These are phyloP conservation scores for Carduelis carduelis DNA, from an alignment of 2,797 vertebrate species.

Conservation along the genomic window DNA sequence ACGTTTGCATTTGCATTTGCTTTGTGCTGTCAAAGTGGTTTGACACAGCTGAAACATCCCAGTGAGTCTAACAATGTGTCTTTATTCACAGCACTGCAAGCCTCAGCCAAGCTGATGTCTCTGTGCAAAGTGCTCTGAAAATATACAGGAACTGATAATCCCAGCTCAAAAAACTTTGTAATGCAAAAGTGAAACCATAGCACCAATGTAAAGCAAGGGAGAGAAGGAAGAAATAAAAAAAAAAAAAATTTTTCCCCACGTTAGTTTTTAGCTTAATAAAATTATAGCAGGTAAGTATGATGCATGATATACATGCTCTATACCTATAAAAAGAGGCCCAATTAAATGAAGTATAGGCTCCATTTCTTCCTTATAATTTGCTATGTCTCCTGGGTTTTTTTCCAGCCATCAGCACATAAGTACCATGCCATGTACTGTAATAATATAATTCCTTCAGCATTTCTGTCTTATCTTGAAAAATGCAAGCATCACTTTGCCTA, in stretches of 20 bases:
- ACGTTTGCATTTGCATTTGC: background rate
- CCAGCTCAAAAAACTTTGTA: background rate
- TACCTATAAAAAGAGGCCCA: background rate
- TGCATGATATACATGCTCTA: background rate
- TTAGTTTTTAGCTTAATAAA: background rate
- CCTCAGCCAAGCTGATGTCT: background rate
- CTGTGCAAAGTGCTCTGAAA: background rate
- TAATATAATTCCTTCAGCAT: background rate
- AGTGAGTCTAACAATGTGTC: background rate
- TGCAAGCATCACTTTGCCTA: background rate
- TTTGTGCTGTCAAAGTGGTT: background rate
- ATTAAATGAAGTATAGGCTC: background rate
- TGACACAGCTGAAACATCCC: background rate
- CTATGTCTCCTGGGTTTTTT: background rate
- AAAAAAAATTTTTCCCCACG: rapidly evolving
- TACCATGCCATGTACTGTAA: background rate
- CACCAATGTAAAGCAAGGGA: background rate
- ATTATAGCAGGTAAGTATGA: background rate
- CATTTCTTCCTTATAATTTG: background rate
- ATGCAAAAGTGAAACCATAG: background rate
- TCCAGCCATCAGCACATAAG: background rate
- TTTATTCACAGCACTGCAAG: background rate
- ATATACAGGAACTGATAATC: background rate
- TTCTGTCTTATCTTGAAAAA: background rate
- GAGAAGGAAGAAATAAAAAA: background rate